Conservation (phyloP, 2,888 invertebrate species). For the Calliscelio sp. region DNA sequence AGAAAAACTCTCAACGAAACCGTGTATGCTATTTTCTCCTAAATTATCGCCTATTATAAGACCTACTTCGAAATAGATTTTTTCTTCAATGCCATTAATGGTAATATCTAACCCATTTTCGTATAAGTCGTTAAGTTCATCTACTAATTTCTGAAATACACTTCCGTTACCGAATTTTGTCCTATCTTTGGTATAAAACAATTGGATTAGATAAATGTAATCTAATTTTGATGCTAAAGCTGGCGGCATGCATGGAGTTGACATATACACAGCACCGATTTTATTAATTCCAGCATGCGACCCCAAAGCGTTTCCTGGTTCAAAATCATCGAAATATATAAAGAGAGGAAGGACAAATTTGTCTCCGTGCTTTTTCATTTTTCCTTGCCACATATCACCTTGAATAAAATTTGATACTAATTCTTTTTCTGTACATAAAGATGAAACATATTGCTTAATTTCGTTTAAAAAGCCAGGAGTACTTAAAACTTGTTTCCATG, state of each 20-base stretch:
- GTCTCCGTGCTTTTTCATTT: conserved; percentile 39
- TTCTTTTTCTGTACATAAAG: conserved; percentile 45
- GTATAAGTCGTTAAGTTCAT: conserved; percentile 23
- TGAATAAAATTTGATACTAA: conserved; percentile 64
- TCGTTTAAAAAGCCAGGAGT: conserved; percentile 28
- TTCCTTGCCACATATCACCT: conserved; percentile 57
- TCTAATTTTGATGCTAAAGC: conserved; percentile 9
- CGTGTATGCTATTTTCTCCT: conserved; percentile 8
- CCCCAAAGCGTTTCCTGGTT: not conserved
- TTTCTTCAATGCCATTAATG: not conserved
- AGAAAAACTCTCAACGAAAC: conserved; percentile 10
- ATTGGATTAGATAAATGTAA: conserved; percentile 8
- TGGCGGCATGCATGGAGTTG: not conserved
- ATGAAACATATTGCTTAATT: conserved; percentile 39
- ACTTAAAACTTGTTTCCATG: conserved; percentile 36
- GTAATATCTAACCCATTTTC: not conserved
- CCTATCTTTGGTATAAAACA: conserved; percentile 19
- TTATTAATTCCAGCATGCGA: not conserved
- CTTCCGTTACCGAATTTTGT: not conserved
- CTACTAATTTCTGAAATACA: conserved; percentile 8
- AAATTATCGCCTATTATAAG: conserved; percentile 17
- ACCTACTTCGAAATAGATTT: conserved; percentile 22
- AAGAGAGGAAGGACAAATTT: conserved; percentile 66
- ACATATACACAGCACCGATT: conserved; percentile 7
- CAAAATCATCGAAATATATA: conserved; percentile 64